Evolutionary conservation across 2,888 invertebrate species (phyloP).

Genomic region (Chelonus formosanus): DNA sequence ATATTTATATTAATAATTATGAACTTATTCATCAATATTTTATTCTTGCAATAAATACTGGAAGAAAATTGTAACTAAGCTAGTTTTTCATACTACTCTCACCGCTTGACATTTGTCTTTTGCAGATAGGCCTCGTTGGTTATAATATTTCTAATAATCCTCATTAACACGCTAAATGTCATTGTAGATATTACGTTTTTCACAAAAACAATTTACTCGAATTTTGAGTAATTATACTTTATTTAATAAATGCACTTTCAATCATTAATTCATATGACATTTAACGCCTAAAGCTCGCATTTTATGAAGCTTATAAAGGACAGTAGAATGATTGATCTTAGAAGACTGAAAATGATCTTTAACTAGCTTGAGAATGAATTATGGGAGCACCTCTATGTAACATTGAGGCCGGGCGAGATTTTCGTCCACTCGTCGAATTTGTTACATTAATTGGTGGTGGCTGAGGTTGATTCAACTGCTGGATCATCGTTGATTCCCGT

Average conservation of each 20-base stretch:
- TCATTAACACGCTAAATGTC: too few species aligned
- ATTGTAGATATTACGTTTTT: too few species aligned
- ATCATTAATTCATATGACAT: too few species aligned
- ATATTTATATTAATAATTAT: slow-evolving; percentile 22
- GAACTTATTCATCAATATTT: slow-evolving; percentile 9
- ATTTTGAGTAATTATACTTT: slow-evolving; percentile 38
- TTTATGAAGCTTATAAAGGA: too few species aligned
- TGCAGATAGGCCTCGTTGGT: slow-evolving; percentile 49
- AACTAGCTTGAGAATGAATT: slow-evolving; percentile 71
- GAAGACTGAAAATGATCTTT: slow-evolving; percentile 49
- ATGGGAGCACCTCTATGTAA: slow-evolving; percentile 69
- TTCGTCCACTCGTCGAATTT: slow-evolving; percentile 49
- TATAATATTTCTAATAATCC: slow-evolving; percentile 33
- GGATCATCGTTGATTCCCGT: slow-evolving; percentile 55
- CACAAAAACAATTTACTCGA: slow-evolving; percentile 27
- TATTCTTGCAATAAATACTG: slow-evolving; percentile 56
- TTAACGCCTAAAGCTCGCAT: too few species aligned
- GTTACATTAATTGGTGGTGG: slow-evolving; percentile 45
- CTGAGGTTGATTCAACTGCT: slow-evolving; percentile 54
- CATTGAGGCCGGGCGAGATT: slow-evolving; percentile 67
- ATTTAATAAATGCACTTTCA: slow-evolving; percentile 9
- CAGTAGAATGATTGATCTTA: too few species aligned
- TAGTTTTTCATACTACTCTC: slow-evolving; percentile 37
- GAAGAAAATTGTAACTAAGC: slow-evolving; percentile 57
- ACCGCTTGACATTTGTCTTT: slow-evolving; percentile 37